Base-by-base conservation (phyloP, 1,140 invertebrate genomes). In the Temnothorax longispinosus region DNA sequence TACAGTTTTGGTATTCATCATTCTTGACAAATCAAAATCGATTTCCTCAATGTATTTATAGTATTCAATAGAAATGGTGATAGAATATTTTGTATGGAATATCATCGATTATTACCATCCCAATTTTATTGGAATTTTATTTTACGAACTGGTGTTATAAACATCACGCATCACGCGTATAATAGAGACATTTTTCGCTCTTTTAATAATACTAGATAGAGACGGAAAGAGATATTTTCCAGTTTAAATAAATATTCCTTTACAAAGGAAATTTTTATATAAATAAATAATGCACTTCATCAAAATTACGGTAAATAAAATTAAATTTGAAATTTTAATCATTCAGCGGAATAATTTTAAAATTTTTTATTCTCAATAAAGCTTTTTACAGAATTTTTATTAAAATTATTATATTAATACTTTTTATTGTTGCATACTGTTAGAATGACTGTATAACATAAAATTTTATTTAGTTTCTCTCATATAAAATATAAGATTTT, bases 171-270 rank as follows among this genome's bases (percentile, higher is more conserved):
- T 54, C 18, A n/a, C 7, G 6, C 56, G 7, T 18, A 44, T 27
- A 52, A 47, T 47, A 80, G 13, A 67, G 32, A 78, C 0, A n/a
- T 64, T 35, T 50, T 47, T 77, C 18, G 58, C 3, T 64, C 7
- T 41, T 44, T 44, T 1, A 67, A 44, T 44, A 44, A 67, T 41
- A 41, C 38, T 13, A 35, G 8, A 71, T 52, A n/a, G 35, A 41
- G 11, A 27, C 0, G 11, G 32, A 21, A 21, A 67, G 38, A 47
- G 41, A 64, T 50, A 13, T 64, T 47, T 77, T 62, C 10, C 8
- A 6, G 21, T 5, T 77, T 47, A 41, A 77, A 77, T 74, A 78
- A 35, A 64, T 47, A 47, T 62, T 60, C 0, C 10, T 62, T 32
- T 2, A 18, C 18, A 32, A 64, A 38, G 47, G 2, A 7, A 38